Conservation (phyloP, 2,888 invertebrate species). For the Euplexia lucipara region DNA sequence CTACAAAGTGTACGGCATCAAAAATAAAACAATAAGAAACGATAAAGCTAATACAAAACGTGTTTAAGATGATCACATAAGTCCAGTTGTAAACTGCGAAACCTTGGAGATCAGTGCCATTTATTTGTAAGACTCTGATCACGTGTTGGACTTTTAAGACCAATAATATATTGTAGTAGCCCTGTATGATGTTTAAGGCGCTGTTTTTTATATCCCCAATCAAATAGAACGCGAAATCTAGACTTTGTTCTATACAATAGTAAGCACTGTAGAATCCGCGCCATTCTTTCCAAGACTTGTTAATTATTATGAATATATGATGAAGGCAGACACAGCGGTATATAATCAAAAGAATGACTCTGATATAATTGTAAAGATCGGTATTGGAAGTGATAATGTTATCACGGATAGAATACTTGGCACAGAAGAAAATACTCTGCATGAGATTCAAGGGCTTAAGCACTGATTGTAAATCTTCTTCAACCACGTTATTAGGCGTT, state of each 20-base stretch:
- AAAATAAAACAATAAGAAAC: too few species aligned
- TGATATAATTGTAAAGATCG: slow-evolving; percentile 5
- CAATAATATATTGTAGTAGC: slow-evolving; percentile 8
- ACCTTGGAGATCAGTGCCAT: neutral
- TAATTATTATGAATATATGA: neutral
- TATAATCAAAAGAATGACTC: slow-evolving; percentile 8
- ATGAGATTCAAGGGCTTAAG: slow-evolving; percentile 31
- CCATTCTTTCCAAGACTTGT: too few species aligned
- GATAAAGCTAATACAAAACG: neutral
- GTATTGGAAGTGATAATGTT: slow-evolving; percentile 16
- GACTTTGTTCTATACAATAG: neutral
- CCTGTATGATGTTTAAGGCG: neutral
- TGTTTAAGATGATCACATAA: slow-evolving; percentile 5
- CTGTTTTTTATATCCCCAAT: slow-evolving; percentile 13
- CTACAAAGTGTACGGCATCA: too few species aligned
- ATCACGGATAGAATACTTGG: slow-evolving; percentile 25
- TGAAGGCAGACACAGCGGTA: neutral
- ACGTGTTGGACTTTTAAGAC: slow-evolving; percentile 27
- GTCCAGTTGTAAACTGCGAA: slow-evolving; percentile 4
- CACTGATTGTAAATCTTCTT: slow-evolving; percentile 27
- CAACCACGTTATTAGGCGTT: slow-evolving; percentile 6
- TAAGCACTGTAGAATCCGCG: too few species aligned
- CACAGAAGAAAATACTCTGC: slow-evolving; percentile 22
- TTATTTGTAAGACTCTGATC: neutral
- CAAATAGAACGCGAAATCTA: neutral